A percentile compares a stretch with the other conserved stretches of the same genome.
These are phyloP conservation scores for Cepaea hortensis DNA, from an alignment of 2,888 invertebrate genomes.

Conservation along the genomic window DNA sequence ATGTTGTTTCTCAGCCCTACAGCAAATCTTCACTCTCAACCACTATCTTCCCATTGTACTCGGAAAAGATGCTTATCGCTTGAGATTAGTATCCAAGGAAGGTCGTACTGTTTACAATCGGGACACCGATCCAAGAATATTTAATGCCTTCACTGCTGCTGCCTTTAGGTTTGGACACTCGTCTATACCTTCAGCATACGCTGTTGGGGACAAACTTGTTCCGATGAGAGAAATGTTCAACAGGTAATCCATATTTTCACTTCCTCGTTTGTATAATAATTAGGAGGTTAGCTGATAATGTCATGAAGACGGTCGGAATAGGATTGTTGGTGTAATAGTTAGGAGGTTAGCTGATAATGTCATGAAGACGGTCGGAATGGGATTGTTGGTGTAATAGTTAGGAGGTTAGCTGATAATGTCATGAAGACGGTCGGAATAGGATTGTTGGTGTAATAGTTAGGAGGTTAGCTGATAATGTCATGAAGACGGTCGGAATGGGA, in stretches of 20 bases:
- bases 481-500: too few relatives aligned
- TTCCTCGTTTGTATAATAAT: too few relatives aligned
- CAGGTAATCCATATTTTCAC: not conserved
- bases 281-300: too few relatives aligned
- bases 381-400: too few relatives aligned
- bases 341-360: too few relatives aligned
- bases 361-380: too few relatives aligned
- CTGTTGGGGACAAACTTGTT: slow-evolving; percentile 12
- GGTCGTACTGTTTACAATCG: slow-evolving; percentile 25
- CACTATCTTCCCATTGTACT: slow-evolving; percentile 44
- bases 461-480: too few relatives aligned
- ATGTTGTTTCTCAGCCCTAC: slow-evolving; percentile 1
- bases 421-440: too few relatives aligned
- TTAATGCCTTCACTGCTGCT: slow-evolving; percentile 43
- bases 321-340: too few relatives aligned
- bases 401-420: too few relatives aligned
- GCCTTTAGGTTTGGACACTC: slow-evolving; percentile 47
- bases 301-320: too few relatives aligned
- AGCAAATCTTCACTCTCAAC: slow-evolving; percentile 41
- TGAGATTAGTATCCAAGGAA: slow-evolving; percentile 1
- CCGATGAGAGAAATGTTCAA: not conserved
- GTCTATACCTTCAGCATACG: slow-evolving; percentile 19
- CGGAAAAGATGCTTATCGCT: not conserved
- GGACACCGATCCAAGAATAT: slow-evolving; percentile 39
- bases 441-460: too few relatives aligned